phyloP scores from a whole-genome alignment of 2,113 vertebrate species.

The Polypterus senegalus region DNA sequence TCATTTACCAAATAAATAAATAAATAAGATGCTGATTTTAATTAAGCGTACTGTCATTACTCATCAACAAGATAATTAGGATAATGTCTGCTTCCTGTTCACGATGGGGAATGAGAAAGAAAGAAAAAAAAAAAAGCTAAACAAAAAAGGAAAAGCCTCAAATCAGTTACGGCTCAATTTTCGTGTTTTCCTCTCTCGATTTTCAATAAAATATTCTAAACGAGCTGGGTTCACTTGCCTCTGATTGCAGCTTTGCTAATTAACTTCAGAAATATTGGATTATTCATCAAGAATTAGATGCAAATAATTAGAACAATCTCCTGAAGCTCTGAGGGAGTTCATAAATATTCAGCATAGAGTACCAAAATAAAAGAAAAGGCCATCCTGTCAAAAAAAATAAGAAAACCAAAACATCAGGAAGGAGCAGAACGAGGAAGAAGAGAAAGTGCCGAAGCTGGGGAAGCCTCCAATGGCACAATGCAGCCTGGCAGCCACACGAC shows the following conservation, averaged over 20 bases:
- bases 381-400: not conserved
- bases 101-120: not conserved
- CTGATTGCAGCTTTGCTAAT: not conserved
- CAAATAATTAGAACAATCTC: not conserved
- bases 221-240: too few species aligned
- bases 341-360: conserved; percentile 1
- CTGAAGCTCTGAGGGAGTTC: conserved; percentile 1
- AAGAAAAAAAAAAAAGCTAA: too few species aligned
- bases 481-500: too few species aligned
- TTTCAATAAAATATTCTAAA: conserved; percentile 2
- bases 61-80: conserved; percentile 1
- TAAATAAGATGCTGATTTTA: not conserved
- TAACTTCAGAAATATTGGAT: not conserved
- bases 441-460: too few species aligned
- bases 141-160: too few species aligned
- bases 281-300: conserved; percentile 2
- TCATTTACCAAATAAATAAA: not conserved
- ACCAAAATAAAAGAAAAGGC: not conserved
- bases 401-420: not conserved
- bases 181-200: not conserved
- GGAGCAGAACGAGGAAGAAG: not conserved
- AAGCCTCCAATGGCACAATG: not conserved
- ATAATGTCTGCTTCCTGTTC: not conserved
- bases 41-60: conserved; percentile 1
- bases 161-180: not conserved